Evolutionary conservation across 2,888 invertebrate genomes (phyloP), one percentile per base, ranked within the genome.

Genomic region (Meteorus colon): DNA sequence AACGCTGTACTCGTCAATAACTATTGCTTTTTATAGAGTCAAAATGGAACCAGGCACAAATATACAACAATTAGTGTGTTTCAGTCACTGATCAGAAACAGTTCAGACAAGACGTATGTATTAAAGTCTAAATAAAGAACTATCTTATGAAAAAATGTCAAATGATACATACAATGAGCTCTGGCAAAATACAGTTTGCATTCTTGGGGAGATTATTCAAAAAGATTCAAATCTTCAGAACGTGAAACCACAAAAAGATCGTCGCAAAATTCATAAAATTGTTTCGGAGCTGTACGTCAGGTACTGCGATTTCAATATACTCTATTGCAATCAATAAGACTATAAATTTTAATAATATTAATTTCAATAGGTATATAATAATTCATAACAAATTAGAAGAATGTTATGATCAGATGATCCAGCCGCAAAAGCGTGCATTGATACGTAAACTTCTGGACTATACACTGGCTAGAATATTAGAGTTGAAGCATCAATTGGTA

Each of bases 351-450:
- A 16, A 45, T 27, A 10, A 4, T 1, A 24, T 29, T 27, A 16
- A 31, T 3, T 68, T 31, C n/a, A 29, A 55, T 55, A 51, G 69
- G 19, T 76, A 76, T 45, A 81, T 79, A 6, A 70, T 45, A 0
- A 73, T 77, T n/a, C 77, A 71, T 8, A 81, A 81, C 34, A 77
- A 77, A 37, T 74, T 81, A 24, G 95, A 96, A 84, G 91, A 93
- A 74, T 95, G 96, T 77, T 96, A 97, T 83, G 98, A 98, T 84
- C 97, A 97, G 90, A 92, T 97, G 83, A 91, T 97, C 55, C 98
- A 98, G 88, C 98, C 98, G 0, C 98, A 98, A 88, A 98, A 98
- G 88, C 91, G 97, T 41, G 88, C 94, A 68, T 91, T 98, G n/a
- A 92, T 98, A 0, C 92, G 92, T 78, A 92, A 94, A 79, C 86